Evolutionary conservation across 2,113 vertebrate species (phyloP).

Genomic region (Forbesichthys papilliferus): DNA sequence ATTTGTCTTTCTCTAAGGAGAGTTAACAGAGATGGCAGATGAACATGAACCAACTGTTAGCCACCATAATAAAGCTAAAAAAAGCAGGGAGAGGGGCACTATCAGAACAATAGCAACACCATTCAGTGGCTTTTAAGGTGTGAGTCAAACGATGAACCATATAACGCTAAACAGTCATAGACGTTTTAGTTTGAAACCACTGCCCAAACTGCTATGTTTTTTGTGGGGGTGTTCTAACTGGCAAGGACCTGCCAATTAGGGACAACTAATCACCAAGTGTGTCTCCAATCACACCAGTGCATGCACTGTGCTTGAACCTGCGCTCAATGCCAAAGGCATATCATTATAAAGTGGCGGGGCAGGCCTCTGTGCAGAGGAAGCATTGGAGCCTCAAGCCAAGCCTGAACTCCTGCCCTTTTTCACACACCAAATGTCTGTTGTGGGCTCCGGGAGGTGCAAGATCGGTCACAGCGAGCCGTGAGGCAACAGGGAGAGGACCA

Average conservation of each 20-base stretch:
- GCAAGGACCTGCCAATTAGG: conserved; percentile 75
- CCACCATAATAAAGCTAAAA: conserved; percentile 25
- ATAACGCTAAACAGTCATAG: neutral
- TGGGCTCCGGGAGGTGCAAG: conserved; percentile 79
- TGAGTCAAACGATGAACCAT: no score
- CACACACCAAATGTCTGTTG: conserved; percentile 81
- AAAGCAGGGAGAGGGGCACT: conserved; percentile 16
- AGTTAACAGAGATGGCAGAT: neutral
- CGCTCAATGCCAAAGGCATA: conserved; percentile 76
- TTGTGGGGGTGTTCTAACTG: conserved; percentile 21
- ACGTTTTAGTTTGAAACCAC: neutral
- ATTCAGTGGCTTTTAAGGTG: no score
- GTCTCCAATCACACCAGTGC: conserved; percentile 73
- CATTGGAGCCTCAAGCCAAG: conserved; percentile 68
- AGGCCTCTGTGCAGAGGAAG: conserved; percentile 68
- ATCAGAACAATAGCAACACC: conserved; percentile 29
- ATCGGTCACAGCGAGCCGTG: conserved; percentile 77
- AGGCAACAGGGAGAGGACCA: conserved; percentile 57
- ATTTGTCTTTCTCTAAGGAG: neutral
- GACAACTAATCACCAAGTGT: conserved; percentile 77
- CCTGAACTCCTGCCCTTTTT: conserved; percentile 83
- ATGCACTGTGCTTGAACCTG: conserved; percentile 81
- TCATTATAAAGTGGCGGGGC: conserved; percentile 78
- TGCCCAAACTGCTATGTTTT: neutral
- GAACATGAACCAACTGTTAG: conserved; percentile 11